phyloP scores from a whole-genome alignment of 2,797 vertebrate species.

The Oreochromis mossambicus region DNA sequence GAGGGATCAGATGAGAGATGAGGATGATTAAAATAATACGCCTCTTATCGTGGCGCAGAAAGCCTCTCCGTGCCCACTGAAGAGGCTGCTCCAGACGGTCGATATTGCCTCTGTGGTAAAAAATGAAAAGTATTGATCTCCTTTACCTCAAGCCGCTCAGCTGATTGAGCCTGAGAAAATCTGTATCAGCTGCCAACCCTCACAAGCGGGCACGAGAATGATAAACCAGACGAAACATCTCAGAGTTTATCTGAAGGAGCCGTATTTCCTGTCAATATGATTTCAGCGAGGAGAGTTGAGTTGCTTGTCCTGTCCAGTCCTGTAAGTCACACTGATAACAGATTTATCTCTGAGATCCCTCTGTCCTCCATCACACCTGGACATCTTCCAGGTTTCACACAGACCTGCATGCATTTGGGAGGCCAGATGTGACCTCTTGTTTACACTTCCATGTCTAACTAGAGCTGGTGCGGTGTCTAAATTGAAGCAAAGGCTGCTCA shows the following conservation, averaged over 20 bases:
- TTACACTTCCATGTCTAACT: slow-evolving; percentile 2
- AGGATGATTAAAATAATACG: slow-evolving; percentile 73
- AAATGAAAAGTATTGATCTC: slow-evolving; percentile 79
- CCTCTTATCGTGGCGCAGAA: slow-evolving; percentile 55
- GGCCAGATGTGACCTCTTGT: slow-evolving; percentile 6
- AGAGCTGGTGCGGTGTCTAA: slow-evolving; percentile 7
- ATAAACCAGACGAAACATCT: slow-evolving; percentile 27
- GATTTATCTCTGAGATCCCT: slow-evolving; percentile 33
- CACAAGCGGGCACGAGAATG: slow-evolving; percentile 13
- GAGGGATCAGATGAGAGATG: slow-evolving; percentile 64
- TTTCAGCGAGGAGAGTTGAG: slow-evolving; percentile 25
- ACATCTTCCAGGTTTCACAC: slow-evolving; percentile 12
- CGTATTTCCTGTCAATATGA: slow-evolving; percentile 42
- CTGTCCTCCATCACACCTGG: slow-evolving; percentile 42
- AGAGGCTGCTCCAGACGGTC: slow-evolving; percentile 58
- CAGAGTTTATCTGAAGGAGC: slow-evolving; percentile 43
- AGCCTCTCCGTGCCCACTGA: slow-evolving; percentile 38
- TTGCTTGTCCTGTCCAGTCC: slow-evolving; percentile 15
- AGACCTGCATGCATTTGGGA: background rate
- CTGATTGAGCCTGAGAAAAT: slow-evolving; percentile 71
- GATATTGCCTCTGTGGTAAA: slow-evolving; percentile 71
- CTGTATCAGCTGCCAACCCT: slow-evolving; percentile 46
- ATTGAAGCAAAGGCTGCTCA: slow-evolving; percentile 17
- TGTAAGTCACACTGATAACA: slow-evolving; percentile 48
- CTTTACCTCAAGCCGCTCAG: slow-evolving; percentile 62